phyloP scores from a whole-genome alignment of 1,140 invertebrate species.

The Chionoecetes opilio region DNA sequence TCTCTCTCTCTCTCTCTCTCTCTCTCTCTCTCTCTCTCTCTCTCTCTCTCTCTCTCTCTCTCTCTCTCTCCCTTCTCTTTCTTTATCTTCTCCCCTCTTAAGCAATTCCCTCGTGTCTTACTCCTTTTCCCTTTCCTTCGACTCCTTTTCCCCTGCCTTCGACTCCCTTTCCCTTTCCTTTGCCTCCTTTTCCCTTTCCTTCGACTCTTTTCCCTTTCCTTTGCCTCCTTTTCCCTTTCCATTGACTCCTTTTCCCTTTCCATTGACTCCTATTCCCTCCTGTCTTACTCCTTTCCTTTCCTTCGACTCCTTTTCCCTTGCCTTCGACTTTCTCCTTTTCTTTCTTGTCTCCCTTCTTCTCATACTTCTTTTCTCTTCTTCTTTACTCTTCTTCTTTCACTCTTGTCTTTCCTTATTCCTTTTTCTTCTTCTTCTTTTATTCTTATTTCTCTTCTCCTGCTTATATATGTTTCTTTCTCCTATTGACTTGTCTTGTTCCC shows the following conservation, averaged over 20 bases:
- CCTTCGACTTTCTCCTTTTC: neutral
- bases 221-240: neutral
- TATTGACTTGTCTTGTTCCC: no score
- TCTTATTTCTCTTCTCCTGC: neutral
- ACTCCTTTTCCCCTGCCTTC: neutral
- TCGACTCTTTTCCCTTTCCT: neutral
- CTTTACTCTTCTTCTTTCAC: neutral
- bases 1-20: neutral
- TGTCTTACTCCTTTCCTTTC: neutral
- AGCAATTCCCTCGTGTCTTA: neutral
- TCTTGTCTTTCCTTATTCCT: neutral
- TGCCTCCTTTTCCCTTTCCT: neutral
- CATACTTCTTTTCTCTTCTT: no score
- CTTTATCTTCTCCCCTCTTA: neutral
- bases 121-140: neutral
- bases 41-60: constrained; percentile 44
- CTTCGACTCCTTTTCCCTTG: neutral
- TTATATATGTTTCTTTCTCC: no score
- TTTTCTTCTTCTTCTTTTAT: neutral
- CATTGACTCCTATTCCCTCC: no score
- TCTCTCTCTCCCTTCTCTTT: no score
- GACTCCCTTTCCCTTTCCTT: neutral
- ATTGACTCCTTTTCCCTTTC: neutral
- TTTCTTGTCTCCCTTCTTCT: neutral
- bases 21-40: neutral